phyloP scores from a whole-genome alignment of 2,888 invertebrate genomes.

The Gymnoscelis rufifasciata region DNA sequence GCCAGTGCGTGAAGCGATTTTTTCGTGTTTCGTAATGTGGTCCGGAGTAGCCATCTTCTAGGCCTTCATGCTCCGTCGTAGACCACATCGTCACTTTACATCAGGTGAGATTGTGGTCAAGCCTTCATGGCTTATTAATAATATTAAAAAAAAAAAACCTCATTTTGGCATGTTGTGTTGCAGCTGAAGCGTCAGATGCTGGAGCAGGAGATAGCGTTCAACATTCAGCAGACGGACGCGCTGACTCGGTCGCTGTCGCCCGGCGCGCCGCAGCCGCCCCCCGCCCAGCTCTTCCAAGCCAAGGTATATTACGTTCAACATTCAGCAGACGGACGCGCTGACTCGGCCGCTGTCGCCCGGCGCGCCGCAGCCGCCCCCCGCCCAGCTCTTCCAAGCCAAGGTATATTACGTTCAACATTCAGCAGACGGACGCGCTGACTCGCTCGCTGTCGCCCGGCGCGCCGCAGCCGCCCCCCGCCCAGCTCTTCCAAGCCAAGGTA shows the following conservation, averaged over 20 bases:
- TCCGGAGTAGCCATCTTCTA: too few relatives aligned
- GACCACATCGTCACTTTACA: too few relatives aligned
- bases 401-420: constrained; percentile 33
- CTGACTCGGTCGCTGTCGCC: constrained; percentile 93
- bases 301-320: constrained; percentile 48
- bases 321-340: background rate
- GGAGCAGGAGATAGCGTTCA: constrained; percentile 93
- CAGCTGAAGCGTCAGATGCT: constrained; percentile 88
- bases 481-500: constrained; percentile 45
- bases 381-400: constrained; percentile 38
- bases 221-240: constrained; percentile 95
- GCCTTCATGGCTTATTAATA: too few relatives aligned
- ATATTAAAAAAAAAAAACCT: too few relatives aligned
- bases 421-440: background rate
- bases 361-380: constrained; percentile 53
- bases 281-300: constrained; percentile 49
- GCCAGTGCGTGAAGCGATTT: too few relatives aligned
- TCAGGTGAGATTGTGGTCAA: too few relatives aligned
- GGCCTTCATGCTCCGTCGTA: too few relatives aligned
- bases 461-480: constrained; percentile 43
- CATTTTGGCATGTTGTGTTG: too few relatives aligned
- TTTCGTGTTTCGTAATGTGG: too few relatives aligned
- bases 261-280: constrained; percentile 69
- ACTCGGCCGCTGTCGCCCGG: constrained; percentile 90
- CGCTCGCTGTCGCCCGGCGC: constrained; percentile 91